phyloP scores from a whole-genome alignment of 2,888 invertebrate genomes.

The Philaethria dido region DNA sequence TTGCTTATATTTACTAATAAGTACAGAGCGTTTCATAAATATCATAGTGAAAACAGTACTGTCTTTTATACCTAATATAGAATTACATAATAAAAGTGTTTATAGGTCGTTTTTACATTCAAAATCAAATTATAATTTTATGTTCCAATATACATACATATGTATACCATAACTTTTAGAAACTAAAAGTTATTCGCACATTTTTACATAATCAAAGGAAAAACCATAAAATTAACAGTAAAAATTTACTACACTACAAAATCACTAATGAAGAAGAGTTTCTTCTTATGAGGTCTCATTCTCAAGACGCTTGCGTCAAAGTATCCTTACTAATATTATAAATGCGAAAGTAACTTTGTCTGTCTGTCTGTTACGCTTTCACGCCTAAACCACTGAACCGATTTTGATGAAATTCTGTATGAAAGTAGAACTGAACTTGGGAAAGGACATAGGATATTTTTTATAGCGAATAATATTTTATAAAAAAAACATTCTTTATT shows the following conservation, averaged over 20 bases:
- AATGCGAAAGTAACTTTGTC: no score
- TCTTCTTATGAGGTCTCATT: not conserved
- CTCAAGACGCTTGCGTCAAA: not conserved
- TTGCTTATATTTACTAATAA: constrained; percentile 1
- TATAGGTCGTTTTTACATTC: constrained; percentile 3
- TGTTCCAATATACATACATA: not conserved
- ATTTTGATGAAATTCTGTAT: no score
- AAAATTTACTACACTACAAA: not conserved
- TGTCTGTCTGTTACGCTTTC: no score
- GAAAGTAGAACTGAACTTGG: no score
- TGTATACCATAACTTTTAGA: constrained; percentile 1
- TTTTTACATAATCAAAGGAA: not conserved
- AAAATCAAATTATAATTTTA: not conserved
- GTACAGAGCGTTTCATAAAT: not conserved
- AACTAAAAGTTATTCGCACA: not conserved
- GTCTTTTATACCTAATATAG: not conserved
- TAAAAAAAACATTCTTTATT: no score
- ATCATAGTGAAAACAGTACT: constrained; percentile 9
- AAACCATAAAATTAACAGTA: not conserved
- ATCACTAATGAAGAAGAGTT: not conserved
- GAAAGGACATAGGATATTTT: no score
- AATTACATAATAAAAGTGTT: constrained; percentile 2
- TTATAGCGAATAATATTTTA: no score
- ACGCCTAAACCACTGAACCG: no score
- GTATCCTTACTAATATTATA: no score